Conservation (phyloP, 2,888 invertebrate species). For the Capitulum mitella region DNA sequence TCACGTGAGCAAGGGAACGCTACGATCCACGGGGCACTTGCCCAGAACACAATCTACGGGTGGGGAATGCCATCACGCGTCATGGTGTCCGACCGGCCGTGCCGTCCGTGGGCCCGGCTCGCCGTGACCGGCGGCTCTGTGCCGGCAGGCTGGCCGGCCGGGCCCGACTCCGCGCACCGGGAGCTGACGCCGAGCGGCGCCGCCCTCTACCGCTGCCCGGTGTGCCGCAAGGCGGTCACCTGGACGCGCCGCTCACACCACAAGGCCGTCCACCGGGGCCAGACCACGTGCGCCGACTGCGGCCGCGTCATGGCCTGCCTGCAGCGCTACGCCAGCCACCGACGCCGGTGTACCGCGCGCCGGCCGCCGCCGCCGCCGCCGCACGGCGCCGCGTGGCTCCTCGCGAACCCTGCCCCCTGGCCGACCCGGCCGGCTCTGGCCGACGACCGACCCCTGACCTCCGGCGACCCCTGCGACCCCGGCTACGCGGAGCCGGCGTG, state of each 20-base stretch:
- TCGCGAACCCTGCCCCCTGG: background rate
- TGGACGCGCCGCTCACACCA: slow-evolving; percentile 21
- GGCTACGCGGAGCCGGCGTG: background rate
- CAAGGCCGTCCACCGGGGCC: slow-evolving; percentile 12
- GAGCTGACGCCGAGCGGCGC: background rate
- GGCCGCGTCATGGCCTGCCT: slow-evolving; percentile 16
- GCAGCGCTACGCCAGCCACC: slow-evolving; percentile 6
- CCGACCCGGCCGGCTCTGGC: background rate
- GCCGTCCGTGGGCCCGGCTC: background rate
- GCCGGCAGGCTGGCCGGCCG: background rate
- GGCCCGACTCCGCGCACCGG: background rate
- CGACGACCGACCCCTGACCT: background rate
- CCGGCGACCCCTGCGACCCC: background rate
- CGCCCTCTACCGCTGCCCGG: background rate
- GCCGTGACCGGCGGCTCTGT: background rate
- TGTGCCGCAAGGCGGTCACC: background rate
- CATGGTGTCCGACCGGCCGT: too few relatives aligned
- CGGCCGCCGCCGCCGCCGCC: background rate
- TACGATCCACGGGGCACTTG: too few relatives aligned
- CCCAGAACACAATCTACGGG: too few relatives aligned
- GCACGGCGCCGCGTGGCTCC: too few relatives aligned
- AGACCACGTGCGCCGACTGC: slow-evolving; percentile 8
- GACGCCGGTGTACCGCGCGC: background rate
- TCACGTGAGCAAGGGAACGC: too few relatives aligned
- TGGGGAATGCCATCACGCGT: too few relatives aligned